Evolutionary conservation across 2,113 vertebrate species (phyloP).

Genomic region (Morone chrysops): DNA sequence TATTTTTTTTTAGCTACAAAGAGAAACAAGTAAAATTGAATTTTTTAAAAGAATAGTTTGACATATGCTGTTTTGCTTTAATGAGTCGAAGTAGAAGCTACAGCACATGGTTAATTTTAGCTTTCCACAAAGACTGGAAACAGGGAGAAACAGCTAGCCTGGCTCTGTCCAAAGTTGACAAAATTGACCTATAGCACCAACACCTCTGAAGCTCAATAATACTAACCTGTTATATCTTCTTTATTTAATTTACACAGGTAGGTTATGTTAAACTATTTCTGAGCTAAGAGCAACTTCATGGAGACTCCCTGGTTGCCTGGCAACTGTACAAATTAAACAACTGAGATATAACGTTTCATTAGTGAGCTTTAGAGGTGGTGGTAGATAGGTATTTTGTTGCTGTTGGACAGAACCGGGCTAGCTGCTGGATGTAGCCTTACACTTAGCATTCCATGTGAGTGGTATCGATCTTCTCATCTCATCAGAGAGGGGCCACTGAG

Average conservation of each 20-base stretch:
- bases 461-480: not conserved
- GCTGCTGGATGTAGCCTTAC: not conserved
- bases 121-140: too few relatives aligned
- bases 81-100: too few relatives aligned
- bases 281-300: not conserved
- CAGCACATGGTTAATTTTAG: too few relatives aligned
- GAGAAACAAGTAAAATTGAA: constrained; percentile 9
- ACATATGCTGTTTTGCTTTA: not conserved
- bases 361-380: not conserved
- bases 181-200: too few relatives aligned
- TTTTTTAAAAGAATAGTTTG: not conserved
- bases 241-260: too few relatives aligned
- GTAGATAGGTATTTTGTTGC: not conserved
- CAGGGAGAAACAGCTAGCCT: too few relatives aligned
- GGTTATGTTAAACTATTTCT: not conserved
- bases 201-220: too few relatives aligned
- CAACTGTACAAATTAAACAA: not conserved
- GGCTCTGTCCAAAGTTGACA: too few relatives aligned
- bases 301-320: not conserved
- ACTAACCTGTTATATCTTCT: too few relatives aligned
- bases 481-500: not conserved
- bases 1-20: constrained; percentile 41
- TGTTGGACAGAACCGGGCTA: not conserved
- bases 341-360: not conserved
- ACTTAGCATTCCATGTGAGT: not conserved